Evolutionary conservation across 1,140 invertebrate genomes (phyloP), one percentile per base, ranked within the genome.

Genomic region (Planococcus citri): DNA sequence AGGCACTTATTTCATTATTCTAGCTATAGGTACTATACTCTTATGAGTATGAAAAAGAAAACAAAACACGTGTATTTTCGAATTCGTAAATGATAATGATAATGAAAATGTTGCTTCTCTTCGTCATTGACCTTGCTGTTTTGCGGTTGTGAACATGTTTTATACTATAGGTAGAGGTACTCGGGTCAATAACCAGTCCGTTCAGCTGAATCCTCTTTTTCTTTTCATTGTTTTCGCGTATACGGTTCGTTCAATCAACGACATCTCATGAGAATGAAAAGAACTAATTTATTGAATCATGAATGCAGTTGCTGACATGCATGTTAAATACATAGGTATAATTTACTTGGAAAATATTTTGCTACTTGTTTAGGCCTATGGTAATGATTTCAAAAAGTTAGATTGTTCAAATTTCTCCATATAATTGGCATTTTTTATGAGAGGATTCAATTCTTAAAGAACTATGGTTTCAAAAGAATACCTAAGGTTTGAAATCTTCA

Each of bases 41-140:
- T 8, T 37, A 37, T 14, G 33, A 6, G 33, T 8, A 37, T 8
- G 33, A 17, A 51, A 51, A 51, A 20, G 41, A 51, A 51, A 51
- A 64, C 20, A 64, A 64, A 25, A 9, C 60, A 6, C 22, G 60
- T 64, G 60, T 27, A 9, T 6, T 3, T 27, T 64, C 60, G 24
- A 64, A 25, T 25, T 27, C 22, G 21, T 6, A 64, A 64, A 64
- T 22, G 10, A 64, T 64, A 25, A 64, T 64, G 25, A 64, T 64
- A 64, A 64, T 64, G 25, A 64, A 25, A 64, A 64, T 25, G 25
- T 25, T 64, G 25, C 24, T 64, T 20, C 21, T 58, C n/a, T 58
- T 64, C 60, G 60, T 24, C 25, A 64, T 64, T 64, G 60, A 64
- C 60, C 60, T 64, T 64, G 60, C 60, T 64, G 25, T 64, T 64